Base-by-base conservation (phyloP, 2,888 invertebrate species). In the Lomographa bimaculata region DNA sequence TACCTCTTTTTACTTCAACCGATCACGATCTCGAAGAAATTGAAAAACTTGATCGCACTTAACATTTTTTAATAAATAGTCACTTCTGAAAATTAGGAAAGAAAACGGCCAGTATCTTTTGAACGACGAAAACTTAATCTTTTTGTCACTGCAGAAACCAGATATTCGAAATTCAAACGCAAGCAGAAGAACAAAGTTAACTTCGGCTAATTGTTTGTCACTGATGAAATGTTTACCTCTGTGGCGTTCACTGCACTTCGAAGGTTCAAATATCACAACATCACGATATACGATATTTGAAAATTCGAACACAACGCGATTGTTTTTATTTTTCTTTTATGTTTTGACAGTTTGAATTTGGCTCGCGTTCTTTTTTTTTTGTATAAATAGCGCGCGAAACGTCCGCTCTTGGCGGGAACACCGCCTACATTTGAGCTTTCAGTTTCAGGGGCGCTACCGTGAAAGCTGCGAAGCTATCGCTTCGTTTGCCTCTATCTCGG, bases 381-480 rank as follows among this genome's bases (percentile, higher is more conserved):
- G 3, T 3, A 5, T 2, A 19, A 30, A 43, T 41, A 20, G 19
- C 40, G 39, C 43, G 38, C 42, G 45, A 50, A 38, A 60, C 74
- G 74, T 64, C 68, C 63, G 64, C 39, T n/a, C 57, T 52, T 37
- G 55, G 50, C 60, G 70, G 53, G 55, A 39, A 39, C 60, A 39
- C 48, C 57, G 56, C 38, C 32, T 43, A 46, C 48, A 73, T 71
- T 59, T 50, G 56, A 59, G 67, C 67, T 63, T 61, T 59, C 58
- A 64, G 63, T 64, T 64, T 60, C 61, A 55, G 47, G 44, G 32
- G 45, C 36, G 50, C 43, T 46, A 49, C 50, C 24, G 18, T 18
- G 30, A 20, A 35, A 14, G 14, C 12, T 29, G 23, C 12, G 5
- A 10, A 18, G 38, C 26, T 39, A 39, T 39, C 30, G 38, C 24